Evolutionary conservation across 2,113 vertebrate genomes (phyloP).

Genomic region (Cettia cetti): DNA sequence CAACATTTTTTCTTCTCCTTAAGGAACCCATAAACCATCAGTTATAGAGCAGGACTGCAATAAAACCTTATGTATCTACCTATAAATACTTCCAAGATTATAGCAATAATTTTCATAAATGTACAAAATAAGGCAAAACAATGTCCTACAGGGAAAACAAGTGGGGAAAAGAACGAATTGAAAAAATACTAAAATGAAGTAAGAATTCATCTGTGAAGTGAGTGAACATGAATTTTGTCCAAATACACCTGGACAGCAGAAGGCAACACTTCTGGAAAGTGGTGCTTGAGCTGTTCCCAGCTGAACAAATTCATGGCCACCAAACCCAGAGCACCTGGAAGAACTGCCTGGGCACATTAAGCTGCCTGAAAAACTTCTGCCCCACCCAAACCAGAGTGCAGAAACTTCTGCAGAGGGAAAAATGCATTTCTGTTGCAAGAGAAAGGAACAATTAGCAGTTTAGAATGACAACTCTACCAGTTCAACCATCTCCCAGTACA

Average conservation of each 20-base stretch:
- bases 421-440: background rate
- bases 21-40: background rate
- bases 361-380: background rate
- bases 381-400: background rate
- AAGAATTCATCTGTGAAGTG: background rate
- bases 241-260: background rate
- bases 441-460: background rate
- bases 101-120: background rate
- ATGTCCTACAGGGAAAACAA: background rate
- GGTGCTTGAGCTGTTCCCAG: background rate
- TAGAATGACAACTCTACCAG: background rate
- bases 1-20: background rate
- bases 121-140: background rate
- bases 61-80: background rate
- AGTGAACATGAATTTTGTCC: background rate
- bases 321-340: background rate
- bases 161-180: background rate
- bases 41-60: background rate
- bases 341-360: background rate
- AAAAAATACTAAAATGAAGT: background rate
- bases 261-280: background rate
- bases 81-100: background rate
- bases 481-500: background rate
- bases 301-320: background rate
- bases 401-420: background rate